phyloP scores from a whole-genome alignment of 2,888 invertebrate species.

The Drosophila fulvimacula region DNA sequence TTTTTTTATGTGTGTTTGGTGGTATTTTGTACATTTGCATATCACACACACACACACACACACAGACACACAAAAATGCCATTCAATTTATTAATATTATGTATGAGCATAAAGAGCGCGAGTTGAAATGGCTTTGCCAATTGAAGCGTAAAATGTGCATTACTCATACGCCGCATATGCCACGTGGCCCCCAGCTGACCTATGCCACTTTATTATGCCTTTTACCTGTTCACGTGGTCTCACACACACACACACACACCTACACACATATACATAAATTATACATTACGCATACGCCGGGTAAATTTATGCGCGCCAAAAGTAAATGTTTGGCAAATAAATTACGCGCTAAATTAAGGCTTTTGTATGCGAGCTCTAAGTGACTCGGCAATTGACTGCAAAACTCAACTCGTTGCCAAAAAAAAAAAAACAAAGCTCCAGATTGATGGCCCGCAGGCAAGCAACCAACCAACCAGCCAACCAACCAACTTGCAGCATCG shows the following conservation, averaged over 20 bases:
- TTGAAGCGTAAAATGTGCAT: constrained; percentile 77
- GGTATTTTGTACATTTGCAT: constrained; percentile 32
- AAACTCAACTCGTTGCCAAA: constrained; percentile 56
- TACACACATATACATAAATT: constrained; percentile 45
- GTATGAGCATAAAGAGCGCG: constrained; percentile 42
- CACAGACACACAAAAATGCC: constrained; percentile 44
- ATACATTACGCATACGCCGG: constrained; percentile 67
- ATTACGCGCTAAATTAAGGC: constrained; percentile 68
- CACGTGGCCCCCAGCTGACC: constrained; percentile 50
- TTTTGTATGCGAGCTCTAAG: constrained; percentile 43
- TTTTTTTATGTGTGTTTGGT: background rate
- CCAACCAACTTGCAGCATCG: constrained; percentile 38
- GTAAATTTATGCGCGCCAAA: constrained; percentile 52
- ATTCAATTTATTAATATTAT: constrained; percentile 77
- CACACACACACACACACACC: background rate
- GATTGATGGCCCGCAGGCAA: constrained; percentile 62
- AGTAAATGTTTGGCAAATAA: constrained; percentile 71
- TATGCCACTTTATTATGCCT: constrained; percentile 67
- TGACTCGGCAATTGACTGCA: constrained; percentile 55
- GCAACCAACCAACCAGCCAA: too few species aligned
- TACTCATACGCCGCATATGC: constrained; percentile 69
- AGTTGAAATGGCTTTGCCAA: constrained; percentile 67
- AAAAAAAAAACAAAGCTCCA: constrained; percentile 47
- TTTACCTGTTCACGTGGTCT: constrained; percentile 53
- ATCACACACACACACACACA: constrained; percentile 23